Base-by-base conservation (phyloP, 1,140 invertebrate species). In the Aphaenogaster ashmeadi region DNA sequence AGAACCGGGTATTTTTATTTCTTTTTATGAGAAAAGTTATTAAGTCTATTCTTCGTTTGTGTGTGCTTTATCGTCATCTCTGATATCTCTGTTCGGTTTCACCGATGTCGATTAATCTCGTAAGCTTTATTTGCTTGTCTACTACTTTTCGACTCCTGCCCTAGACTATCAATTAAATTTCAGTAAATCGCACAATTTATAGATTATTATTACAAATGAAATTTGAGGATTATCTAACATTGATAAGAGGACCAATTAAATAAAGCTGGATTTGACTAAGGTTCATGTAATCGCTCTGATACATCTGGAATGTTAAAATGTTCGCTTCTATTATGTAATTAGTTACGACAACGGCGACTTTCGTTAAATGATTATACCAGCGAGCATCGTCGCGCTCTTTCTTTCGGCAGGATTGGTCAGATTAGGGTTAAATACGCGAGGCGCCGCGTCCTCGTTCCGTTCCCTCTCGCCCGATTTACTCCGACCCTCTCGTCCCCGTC, bases 341-440 rank as follows among this genome's bases (percentile, higher is more conserved):
- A 81, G 47, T 81, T 56, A 81, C 52, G 66, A 71, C 47, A 62
- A 77, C 74, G 75, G 52, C 18, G 6, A 81, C 79, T 81, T 81
- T 81, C 79, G 38, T 71, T 72, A 33, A 71, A 71, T 56, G 66
- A 81, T 81, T 58, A 81, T 64, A 64, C 75, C 21, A 44, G 79
- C 66, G 52, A 47, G 13, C 77, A 50, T 64, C 56, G 47, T 41
- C 33, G 33, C 8, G 64, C 21, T 69, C 78, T 81, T 81, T 66
- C 47, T 81, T 72, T 81, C 50, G 38, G 47, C 18, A 44, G 79
- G 50, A 81, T 81, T 81, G 66, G 50, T 50, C 54, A 56, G 66
- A 81, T 81, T 81, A 81, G 50, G 64, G 79, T 81, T 81, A 81
- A 81, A 81, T 81, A 54, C 15, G 21, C 66, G 79, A 44, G 36